Conservation (phyloP, 2,888 invertebrate species). For the Drosophila melanocephala region DNA sequence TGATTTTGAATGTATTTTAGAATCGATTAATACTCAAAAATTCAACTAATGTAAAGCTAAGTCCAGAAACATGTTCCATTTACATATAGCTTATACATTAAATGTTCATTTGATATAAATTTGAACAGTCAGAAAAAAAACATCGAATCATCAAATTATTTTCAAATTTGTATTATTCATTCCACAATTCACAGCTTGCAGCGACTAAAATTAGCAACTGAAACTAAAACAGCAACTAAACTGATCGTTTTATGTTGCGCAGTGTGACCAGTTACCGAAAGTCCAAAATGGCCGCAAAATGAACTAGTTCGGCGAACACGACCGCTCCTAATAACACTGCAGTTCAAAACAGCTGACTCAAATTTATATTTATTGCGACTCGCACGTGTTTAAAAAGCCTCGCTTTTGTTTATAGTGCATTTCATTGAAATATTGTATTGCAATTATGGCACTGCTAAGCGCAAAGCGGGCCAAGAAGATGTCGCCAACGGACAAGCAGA, state of each 20-base stretch:
- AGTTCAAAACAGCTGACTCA: slow-evolving; percentile 29
- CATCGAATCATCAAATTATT: too few relatives aligned
- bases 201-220: neutral
- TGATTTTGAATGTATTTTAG: neutral
- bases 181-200: neutral
- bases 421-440: neutral
- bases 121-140: neutral
- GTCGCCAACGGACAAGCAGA: neutral
- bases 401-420: slow-evolving; percentile 31
- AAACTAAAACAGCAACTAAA: neutral
- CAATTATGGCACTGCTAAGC: slow-evolving; percentile 54
- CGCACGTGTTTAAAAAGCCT: slow-evolving; percentile 38
- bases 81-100: neutral
- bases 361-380: neutral
- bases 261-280: neutral
- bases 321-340: slow-evolving; percentile 3
- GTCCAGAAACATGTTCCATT: neutral
- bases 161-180: neutral
- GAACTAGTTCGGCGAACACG: neutral
- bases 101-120: neutral
- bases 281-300: neutral
- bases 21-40: too few relatives aligned
- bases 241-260: neutral
- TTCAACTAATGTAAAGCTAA: neutral
- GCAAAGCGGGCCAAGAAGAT: slow-evolving; percentile 35